phyloP scores from a whole-genome alignment of 2,797 vertebrate species.

The Microctenopoma lineatum region DNA sequence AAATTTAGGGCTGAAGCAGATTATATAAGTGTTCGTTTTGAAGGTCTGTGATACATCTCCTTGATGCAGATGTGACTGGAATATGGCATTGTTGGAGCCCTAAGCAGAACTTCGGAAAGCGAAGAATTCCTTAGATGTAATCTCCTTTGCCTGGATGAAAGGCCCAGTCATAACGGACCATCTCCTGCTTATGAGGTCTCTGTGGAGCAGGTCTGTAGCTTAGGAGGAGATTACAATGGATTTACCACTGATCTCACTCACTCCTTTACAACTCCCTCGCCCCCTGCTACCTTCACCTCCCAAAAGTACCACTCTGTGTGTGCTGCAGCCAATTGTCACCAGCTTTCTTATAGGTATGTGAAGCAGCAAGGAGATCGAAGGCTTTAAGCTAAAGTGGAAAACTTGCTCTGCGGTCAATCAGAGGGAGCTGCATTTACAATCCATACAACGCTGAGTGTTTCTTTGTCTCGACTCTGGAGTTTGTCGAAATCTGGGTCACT shows the following conservation, averaged over 20 bases:
- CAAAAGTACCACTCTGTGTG: slow-evolving; percentile 41
- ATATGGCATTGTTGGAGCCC: slow-evolving; percentile 60
- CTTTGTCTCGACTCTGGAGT: slow-evolving; percentile 41
- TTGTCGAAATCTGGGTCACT: slow-evolving; percentile 63
- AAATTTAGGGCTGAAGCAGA: slow-evolving; percentile 51
- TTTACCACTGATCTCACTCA: slow-evolving; percentile 81
- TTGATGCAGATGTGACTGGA: slow-evolving; percentile 70
- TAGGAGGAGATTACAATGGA: slow-evolving; percentile 85
- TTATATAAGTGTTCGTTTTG: slow-evolving; percentile 64
- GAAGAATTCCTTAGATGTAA: slow-evolving; percentile 80
- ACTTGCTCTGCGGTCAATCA: slow-evolving; percentile 57
- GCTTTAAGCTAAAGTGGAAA: slow-evolving; percentile 53
- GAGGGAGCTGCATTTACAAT: slow-evolving; percentile 47
- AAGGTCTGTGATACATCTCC: slow-evolving; percentile 59
- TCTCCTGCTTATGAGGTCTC: slow-evolving; percentile 76
- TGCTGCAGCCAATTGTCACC: slow-evolving; percentile 57
- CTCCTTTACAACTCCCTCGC: slow-evolving; percentile 68
- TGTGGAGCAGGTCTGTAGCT: slow-evolving; percentile 75
- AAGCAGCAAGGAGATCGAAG: slow-evolving; percentile 50
- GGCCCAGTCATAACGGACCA: slow-evolving; percentile 79
- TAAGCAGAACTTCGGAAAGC: slow-evolving; percentile 73
- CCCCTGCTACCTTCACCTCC: slow-evolving; percentile 50
- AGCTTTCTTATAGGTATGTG: slow-evolving; percentile 62
- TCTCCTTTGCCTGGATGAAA: slow-evolving; percentile 83
- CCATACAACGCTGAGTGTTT: slow-evolving; percentile 23